Base-by-base conservation (phyloP, 2,113 vertebrate genomes). In the Melanostigma gelatinosum region DNA sequence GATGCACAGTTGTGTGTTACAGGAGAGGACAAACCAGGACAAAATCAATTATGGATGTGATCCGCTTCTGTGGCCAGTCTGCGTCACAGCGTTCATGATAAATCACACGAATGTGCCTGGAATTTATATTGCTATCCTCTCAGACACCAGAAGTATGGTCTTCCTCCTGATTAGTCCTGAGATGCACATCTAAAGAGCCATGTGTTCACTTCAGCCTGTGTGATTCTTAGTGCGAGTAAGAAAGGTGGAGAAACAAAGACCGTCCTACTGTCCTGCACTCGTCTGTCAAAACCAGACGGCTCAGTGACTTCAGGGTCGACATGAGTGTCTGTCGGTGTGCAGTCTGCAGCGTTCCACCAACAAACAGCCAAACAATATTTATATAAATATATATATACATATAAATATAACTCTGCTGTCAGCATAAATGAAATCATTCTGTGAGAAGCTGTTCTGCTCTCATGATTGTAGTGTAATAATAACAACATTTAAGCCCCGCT, bases 211-310 rank as follows among this genome's bases (percentile, higher is more conserved):
- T 1, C 27, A 20, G 5, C 13, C 13, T 32, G 54, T 44, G 27
- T 11, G 40, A 16, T 66, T n/a, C 12, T n/a, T 20, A 44, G 8
- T 22, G 61, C 13, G 13, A 27, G 11, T 15, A 42, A 52, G 32
- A 54, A 44, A 55, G 44, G 54, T 22, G 48, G 57, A 20, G 67
- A 8, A 50, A 5, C 22, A 6, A 44, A 34, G 55, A 50, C n/a
- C 44, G 18, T 54, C 20, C 36, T 61, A 10, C 29, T 72, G 18
- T 48, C 22, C 54, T 57, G 57, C n/a, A 20, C 22, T 27, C 10
- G 18, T 27, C 52, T 66, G 75, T 83, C 63, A 66, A 72, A 85
- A 55, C 36, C 76, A 78, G 75, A 71, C 63, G 7, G 4, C 55
- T 20, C 74, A 5, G 50, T 54, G 58, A 79, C 76, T 86, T 84